phyloP scores from a whole-genome alignment of 2,888 invertebrate genomes.

The Eristalinus aeneus region DNA sequence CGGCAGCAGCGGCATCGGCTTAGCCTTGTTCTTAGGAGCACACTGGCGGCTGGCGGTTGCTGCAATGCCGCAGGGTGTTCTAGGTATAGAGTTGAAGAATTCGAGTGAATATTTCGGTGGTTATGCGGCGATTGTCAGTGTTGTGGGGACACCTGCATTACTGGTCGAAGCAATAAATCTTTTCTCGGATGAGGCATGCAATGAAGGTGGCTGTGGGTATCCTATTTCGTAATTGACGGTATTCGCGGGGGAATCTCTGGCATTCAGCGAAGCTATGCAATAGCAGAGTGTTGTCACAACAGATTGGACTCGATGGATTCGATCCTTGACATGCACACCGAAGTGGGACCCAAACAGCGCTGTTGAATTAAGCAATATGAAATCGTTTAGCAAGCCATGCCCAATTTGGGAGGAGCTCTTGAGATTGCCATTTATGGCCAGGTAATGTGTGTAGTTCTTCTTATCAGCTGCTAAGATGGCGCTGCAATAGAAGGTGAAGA shows the following conservation, averaged over 20 bases:
- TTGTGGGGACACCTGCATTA: conserved; percentile 49
- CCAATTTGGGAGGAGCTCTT: neutral
- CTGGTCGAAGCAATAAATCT: conserved; percentile 18
- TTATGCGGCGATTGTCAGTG: conserved; percentile 23
- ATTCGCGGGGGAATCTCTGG: neutral
- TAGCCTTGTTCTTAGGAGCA: conserved; percentile 20
- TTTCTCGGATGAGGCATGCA: conserved; percentile 24
- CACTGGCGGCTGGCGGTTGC: neutral
- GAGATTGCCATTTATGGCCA: neutral
- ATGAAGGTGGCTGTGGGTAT: conserved; percentile 1
- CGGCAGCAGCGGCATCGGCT: neutral
- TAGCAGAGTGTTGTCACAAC: neutral
- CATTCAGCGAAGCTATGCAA: neutral
- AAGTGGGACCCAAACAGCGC: neutral
- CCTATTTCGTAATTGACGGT: neutral
- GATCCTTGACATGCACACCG: neutral
- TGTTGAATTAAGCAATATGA: neutral
- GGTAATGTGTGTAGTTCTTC: neutral
- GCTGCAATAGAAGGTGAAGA: too few species aligned
- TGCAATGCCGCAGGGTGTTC: conserved; percentile 26
- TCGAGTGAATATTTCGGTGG: conserved; percentile 39
- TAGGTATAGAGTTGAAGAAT: conserved; percentile 40
- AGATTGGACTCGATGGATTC: neutral
- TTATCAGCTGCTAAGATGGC: neutral
- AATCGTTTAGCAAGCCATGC: neutral